These are phyloP conservation scores for Antheraea assamensis DNA, from an alignment of 2,888 invertebrate species.

Conservation along the genomic window DNA sequence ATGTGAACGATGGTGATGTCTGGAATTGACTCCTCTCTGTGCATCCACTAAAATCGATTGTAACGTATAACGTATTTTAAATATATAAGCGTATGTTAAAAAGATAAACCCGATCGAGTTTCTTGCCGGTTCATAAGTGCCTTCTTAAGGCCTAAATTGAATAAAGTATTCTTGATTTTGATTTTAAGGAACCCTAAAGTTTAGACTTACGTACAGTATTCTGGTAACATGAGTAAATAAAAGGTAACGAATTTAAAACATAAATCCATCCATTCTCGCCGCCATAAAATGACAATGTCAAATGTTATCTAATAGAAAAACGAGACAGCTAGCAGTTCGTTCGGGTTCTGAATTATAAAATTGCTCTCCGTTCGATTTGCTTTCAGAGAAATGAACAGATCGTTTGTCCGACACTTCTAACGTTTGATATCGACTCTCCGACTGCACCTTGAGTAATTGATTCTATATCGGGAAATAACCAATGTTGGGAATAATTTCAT, in stretches of 20 bases:
- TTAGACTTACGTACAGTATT: neutral
- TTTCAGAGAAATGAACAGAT: slow-evolving; percentile 69
- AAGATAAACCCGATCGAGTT: too few species aligned
- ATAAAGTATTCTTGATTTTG: too few species aligned
- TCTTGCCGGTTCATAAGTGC: too few species aligned
- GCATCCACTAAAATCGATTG: too few species aligned
- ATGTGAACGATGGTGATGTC: too few species aligned
- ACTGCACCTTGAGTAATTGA: slow-evolving; percentile 58
- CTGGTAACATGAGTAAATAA: neutral
- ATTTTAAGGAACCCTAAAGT: neutral
- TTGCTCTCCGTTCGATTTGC: slow-evolving; percentile 51
- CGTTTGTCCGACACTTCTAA: slow-evolving; percentile 45
- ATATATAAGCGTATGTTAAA: too few species aligned
- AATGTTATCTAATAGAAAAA: slow-evolving; percentile 51
- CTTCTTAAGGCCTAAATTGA: too few species aligned
- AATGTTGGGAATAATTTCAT: slow-evolving; percentile 11
- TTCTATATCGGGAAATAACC: slow-evolving; percentile 47
- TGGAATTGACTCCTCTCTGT: too few species aligned
- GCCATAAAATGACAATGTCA: neutral
- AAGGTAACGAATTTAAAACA: neutral
- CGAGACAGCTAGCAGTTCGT: slow-evolving; percentile 31
- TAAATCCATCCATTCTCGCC: neutral
- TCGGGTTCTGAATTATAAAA: slow-evolving; percentile 61
- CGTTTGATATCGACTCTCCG: slow-evolving; percentile 42
- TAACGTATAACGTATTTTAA: too few species aligned